phyloP scores from a whole-genome alignment of 2,888 invertebrate genomes.

The Melipona beecheii region DNA sequence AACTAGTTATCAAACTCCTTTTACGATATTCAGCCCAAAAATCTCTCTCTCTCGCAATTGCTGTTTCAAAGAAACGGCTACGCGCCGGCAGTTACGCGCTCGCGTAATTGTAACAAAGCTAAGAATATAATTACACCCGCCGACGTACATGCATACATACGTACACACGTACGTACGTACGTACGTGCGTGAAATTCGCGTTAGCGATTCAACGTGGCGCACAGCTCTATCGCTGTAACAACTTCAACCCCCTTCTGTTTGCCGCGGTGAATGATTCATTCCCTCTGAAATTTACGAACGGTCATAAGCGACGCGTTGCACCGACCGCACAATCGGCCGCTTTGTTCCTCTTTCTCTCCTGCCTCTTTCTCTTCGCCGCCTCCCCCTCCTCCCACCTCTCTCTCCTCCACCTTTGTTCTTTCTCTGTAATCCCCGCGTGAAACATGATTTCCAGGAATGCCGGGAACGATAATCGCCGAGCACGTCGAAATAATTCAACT shows the following conservation, averaged over 20 bases:
- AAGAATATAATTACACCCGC: conserved; percentile 6
- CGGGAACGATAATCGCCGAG: conserved; percentile 30
- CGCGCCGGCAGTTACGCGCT: background rate
- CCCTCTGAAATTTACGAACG: conserved; percentile 49
- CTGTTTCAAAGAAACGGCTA: background rate
- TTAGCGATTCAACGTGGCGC: background rate
- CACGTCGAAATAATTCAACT: conserved; percentile 26
- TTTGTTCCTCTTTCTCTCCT: conserved; percentile 20
- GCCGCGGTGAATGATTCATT: conserved; percentile 22
- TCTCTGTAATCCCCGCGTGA: conserved; percentile 35
- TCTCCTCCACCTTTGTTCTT: conserved; percentile 1
- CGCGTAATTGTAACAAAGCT: background rate
- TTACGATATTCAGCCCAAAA: background rate
- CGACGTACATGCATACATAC: background rate
- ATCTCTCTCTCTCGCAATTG: background rate
- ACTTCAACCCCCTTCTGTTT: conserved; percentile 27
- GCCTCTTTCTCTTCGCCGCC: background rate
- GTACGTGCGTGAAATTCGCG: background rate
- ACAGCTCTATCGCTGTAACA: conserved; percentile 13
- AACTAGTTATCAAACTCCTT: background rate
- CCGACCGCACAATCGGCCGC: conserved; percentile 29
- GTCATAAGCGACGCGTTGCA: conserved; percentile 48
- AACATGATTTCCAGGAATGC: conserved; percentile 47
- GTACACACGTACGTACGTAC: too few relatives aligned
- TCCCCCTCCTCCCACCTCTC: too few relatives aligned